Evolutionary conservation across 2,888 invertebrate genomes (phyloP), one percentile per base, ranked within the genome.

Genomic region (Diachrysia chrysitis): DNA sequence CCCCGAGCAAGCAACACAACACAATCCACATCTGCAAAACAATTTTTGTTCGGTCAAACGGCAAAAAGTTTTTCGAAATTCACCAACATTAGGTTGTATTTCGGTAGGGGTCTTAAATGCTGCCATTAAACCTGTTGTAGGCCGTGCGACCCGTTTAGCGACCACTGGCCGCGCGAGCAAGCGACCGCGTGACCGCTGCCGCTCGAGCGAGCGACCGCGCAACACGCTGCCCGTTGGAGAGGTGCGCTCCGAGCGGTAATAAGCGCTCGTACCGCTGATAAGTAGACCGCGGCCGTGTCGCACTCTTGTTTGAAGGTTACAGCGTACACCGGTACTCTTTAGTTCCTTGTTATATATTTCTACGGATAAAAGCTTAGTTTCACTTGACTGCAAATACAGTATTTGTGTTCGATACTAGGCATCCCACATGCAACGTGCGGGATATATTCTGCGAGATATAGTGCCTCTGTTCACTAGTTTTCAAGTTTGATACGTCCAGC

Each of bases 51-150:
- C 48, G 42, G 54, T 56, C 60, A 58, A 29, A 65, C 25, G 58
- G 29, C 21, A 60, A 69, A 68, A 63, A 69, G 53, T 77, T 72
- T n/a, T 51, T 9, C 16, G 25, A 53, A 60, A 64, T 66, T 63
- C 35, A 61, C 70, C 32, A 23, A 68, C 58, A 67, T 64, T 63
- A 60, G 37, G 21, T 23, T 19, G 12, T n/a, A 55, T 65, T 69
- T 62, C 17, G 57, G 54, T 46, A 14, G 29, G 17, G 42, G 19
- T 58, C 60, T 53, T 29, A 54, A 56, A 42, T 9, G 37, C 16
- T 17, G 58, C 62, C 56, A 66, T 73, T 71, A 70, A 58, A 59
- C 32, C 37, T 54, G 25, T 63, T 67, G 58, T 48, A 37, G 51
- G 58, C 16, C 37, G 46, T 29, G 23, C n/a, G 60, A 54, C 57